Evolutionary conservation across 2,113 vertebrate genomes (phyloP).

Genomic region (Colaptes auratus): DNA sequence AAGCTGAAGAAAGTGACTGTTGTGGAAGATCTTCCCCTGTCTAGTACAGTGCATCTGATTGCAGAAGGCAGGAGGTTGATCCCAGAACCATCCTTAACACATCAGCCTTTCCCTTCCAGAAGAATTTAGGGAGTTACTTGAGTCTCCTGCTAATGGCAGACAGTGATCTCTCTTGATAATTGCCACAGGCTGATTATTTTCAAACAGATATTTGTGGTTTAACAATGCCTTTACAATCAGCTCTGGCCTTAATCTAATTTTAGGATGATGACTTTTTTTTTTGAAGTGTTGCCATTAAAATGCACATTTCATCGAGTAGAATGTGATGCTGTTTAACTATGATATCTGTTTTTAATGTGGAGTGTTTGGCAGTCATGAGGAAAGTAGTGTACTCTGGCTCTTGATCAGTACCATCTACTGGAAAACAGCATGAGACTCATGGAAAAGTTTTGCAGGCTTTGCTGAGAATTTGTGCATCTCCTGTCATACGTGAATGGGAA

Average conservation of each 20-base stretch:
- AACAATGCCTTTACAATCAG: slow-evolving; percentile 69
- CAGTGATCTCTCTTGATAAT: slow-evolving; percentile 22
- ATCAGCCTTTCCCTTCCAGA: background rate
- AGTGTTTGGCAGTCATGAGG: slow-evolving; percentile 44
- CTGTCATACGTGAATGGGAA: slow-evolving; percentile 32
- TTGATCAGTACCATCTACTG: slow-evolving; percentile 60
- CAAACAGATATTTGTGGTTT: slow-evolving; percentile 69
- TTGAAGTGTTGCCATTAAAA: slow-evolving; percentile 68
- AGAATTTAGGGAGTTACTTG: background rate
- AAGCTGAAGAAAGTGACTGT: background rate
- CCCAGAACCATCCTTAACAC: background rate
- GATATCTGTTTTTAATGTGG: slow-evolving; percentile 70
- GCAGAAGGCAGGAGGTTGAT: background rate
- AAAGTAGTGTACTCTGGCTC: slow-evolving; percentile 67
- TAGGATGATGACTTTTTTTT: slow-evolving; percentile 36
- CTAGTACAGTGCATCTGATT: background rate
- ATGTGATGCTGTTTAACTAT: slow-evolving; percentile 69
- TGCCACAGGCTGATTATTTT: slow-evolving; percentile 46
- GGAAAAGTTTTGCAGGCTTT: slow-evolving; percentile 53
- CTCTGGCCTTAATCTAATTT: slow-evolving; percentile 73
- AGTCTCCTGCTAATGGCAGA: slow-evolving; percentile 14
- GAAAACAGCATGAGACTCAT: slow-evolving; percentile 50
- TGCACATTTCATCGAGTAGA: slow-evolving; percentile 54
- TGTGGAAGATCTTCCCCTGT: background rate
- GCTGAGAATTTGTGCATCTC: slow-evolving; percentile 52